Evolutionary conservation across 1,140 invertebrate species (phyloP).

Genomic region (Chironomus tepperi): DNA sequence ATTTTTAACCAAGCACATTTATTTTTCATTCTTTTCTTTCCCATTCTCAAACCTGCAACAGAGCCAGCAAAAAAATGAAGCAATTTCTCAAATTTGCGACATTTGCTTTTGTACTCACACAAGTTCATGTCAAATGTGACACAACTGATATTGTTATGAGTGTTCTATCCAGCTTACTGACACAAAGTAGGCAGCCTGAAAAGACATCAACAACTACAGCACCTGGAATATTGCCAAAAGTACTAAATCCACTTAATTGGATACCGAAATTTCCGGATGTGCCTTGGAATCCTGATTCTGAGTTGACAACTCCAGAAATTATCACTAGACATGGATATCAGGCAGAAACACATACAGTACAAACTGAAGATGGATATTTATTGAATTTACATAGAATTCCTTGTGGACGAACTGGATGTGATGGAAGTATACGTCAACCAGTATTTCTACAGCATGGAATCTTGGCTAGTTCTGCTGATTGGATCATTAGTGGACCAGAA

Average conservation of each 20-base stretch:
- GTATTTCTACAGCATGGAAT: conserved; percentile 70
- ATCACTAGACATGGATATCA: conserved; percentile 46
- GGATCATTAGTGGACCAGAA: conserved; percentile 56
- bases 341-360: conserved; percentile 43
- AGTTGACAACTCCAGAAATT: conserved; percentile 31
- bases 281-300: conserved; percentile 15
- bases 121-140: no score
- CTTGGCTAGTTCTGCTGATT: conserved; percentile 64
- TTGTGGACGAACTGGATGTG: conserved; percentile 28
- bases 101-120: no score
- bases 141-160: conserved; percentile 6
- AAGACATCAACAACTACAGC: background rate
- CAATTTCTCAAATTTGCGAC: no score
- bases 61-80: no score
- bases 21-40: no score
- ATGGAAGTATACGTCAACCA: conserved; percentile 33
- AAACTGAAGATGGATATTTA: conserved; percentile 51
- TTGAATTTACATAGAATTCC: conserved; percentile 49
- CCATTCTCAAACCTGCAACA: no score
- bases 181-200: background rate
- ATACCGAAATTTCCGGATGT: background rate
- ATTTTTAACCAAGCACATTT: no score
- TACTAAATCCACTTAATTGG: conserved; percentile 13
- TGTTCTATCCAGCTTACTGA: background rate
- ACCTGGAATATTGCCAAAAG: background rate